These are phyloP conservation scores for Phengaris alcon DNA, from an alignment of 2,888 invertebrate species.

Conservation along the genomic window DNA sequence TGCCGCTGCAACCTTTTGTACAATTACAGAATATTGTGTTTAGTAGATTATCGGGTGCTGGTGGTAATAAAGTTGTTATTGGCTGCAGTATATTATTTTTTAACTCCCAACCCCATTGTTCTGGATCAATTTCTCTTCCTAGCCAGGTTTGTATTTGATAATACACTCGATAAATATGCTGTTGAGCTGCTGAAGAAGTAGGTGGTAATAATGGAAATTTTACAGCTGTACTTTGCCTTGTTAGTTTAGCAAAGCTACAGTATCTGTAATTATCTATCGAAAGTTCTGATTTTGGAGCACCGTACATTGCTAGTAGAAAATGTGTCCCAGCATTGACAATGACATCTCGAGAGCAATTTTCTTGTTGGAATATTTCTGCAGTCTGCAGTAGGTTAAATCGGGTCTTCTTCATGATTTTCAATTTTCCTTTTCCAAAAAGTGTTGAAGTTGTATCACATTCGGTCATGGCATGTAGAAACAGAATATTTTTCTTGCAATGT, in stretches of 20 bases:
- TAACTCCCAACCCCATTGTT: slow-evolving; percentile 22
- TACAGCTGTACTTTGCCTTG: slow-evolving; percentile 17
- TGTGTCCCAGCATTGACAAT: not conserved
- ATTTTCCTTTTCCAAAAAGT: slow-evolving; percentile 22
- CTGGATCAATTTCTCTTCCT: slow-evolving; percentile 7
- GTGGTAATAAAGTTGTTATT: not conserved
- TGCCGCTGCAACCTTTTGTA: not conserved
- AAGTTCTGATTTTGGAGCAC: slow-evolving; percentile 29
- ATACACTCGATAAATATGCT: slow-evolving; percentile 20
- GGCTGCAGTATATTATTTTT: slow-evolving; percentile 21
- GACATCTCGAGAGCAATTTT: slow-evolving; percentile 14
- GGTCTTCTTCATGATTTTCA: slow-evolving; percentile 13
- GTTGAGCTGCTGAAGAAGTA: slow-evolving; percentile 13
- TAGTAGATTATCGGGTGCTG: not conserved
- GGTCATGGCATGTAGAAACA: slow-evolving; percentile 12
- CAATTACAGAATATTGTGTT: slow-evolving; percentile 17
- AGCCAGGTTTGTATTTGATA: slow-evolving; percentile 27
- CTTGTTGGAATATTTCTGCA: slow-evolving; percentile 22
- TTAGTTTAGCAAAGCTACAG: slow-evolving; percentile 5
- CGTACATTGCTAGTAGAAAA: too few species aligned
- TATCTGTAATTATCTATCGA: slow-evolving; percentile 26
- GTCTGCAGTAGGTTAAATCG: not conserved
- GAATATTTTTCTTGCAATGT: slow-evolving; percentile 10
- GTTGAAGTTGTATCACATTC: slow-evolving; percentile 20
- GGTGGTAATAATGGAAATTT: slow-evolving; percentile 23